Percentiles rank a stretch among this genome's conserved stretches.
Evolutionary conservation across 2,113 vertebrate species (phyloP).

Genomic region (rabbit (Oryctolagus cuniculus)): mOryCun1.1 NC_091434.1:20031001-20031500

Average conservation of each 20-base stretch:
- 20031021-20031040: not conserved
- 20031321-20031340: not conserved
- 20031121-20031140: not conserved
- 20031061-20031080: not conserved
- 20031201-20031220: not conserved
- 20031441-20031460: not conserved
- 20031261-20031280: not conserved
- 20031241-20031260: not conserved
- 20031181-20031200: not conserved
- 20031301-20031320: not conserved
- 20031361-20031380: not conserved
- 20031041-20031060: not conserved
- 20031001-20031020: not conserved
- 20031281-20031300: conserved; percentile 53
- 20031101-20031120: not conserved
- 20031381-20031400: not conserved
- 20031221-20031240: not conserved
- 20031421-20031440: not conserved
- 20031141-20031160: not conserved
- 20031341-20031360: not conserved
- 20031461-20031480: no score
- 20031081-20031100: not conserved
- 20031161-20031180: not conserved
- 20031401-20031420: no score
- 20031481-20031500: no score